Base-by-base conservation (phyloP, 2,888 invertebrate genomes). In the Drosophila phalerata region DNA sequence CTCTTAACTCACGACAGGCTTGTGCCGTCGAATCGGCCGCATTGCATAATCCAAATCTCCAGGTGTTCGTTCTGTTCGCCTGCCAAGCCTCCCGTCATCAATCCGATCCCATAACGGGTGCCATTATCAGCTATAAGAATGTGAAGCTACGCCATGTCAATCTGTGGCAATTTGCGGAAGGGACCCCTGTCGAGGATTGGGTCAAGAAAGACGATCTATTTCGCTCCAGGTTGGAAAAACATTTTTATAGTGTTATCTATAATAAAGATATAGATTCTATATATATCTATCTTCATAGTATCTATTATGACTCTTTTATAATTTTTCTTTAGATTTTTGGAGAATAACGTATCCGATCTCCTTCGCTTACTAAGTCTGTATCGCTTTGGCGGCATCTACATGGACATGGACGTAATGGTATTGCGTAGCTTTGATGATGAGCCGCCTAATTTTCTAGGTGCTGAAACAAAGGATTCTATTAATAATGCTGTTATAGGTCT, bases 1-100 rank as follows among this genome's bases (percentile, higher is more conserved):
- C 34, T 13, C 17, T 61, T 11, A 37, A 17, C 13, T 17, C 61
- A 9, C 34, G 43, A 28, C 51, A 61, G 43, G 61, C 61, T 1
- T 66, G 60, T 37, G 45, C 53, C 22, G 22, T 42, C 11, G 61
- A 63, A 52, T 63, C 45, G 19, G 56, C 53, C 1, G 51, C 52
- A 1, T 15, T 51, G 11, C 43, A 61, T 17, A 61, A 61, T 43
- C 61, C 61, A 17, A 61, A 34, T 45, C 17, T 32, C 6, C 15
- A 61, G 17, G 34, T 61, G 9, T 52, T 43, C n/a, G 52, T 61
- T 15, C 25, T 52, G 1, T 52, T 45, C 13, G 34, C 43, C n/a
- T 51, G 43, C 11, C 3, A 10, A 15, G 43, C 51, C 2, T 37
- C 8, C 0, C 15, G 17, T 8, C n/a, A 32, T 25, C 42, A 17